Evolutionary conservation across 2,113 vertebrate genomes (phyloP), one percentile per base, ranked within the genome.

Genomic region (Tor tambroides): DNA sequence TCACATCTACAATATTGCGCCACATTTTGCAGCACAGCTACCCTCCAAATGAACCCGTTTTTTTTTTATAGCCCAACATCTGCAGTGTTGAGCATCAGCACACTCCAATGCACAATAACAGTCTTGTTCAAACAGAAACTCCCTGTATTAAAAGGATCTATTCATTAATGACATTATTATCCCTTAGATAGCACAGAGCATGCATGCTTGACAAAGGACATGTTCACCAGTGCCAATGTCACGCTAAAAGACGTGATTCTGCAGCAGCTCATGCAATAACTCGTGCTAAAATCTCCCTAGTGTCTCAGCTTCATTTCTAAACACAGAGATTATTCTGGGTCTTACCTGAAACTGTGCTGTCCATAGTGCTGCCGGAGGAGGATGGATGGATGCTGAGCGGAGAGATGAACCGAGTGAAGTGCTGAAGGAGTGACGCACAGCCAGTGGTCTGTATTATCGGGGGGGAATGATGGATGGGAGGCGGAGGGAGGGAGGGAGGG

Each of bases 281-380:
- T 67, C 63, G 8, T 67, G 67, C 67, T 3, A 21, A 35, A 71
- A 9, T 35, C 28, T 69, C 67, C 6, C 19, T 4, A 67, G 1
- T 32, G 1, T 32, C 28, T 23, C 5, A 30, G 63, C 5, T 0
- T 67, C n/a, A 5, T 54, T 54, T 1, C 51, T 54, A 2, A 4
- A 54, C 15, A 54, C 4, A 28, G 26, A 67, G n/a, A 28, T 67
- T 28, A 67, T 41, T 74, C 9, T 12, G 35, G 21, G 35, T 78
- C 90, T 85, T 91, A 93, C 92, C 93, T 93, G 93, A 90, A 54
- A 92, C 32, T 46, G 90, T 93, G 91, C 87, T 92, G 30, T 89
- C 84, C 93, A 93, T 93, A 84, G 83, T 86, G 65, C 14, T 69
- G 89, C 83, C 87, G 78, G 78, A 74, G 76, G 11, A 51, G 49